Conservation (phyloP, 1,140 invertebrate species). For the Drosophila paulistorum region DNA sequence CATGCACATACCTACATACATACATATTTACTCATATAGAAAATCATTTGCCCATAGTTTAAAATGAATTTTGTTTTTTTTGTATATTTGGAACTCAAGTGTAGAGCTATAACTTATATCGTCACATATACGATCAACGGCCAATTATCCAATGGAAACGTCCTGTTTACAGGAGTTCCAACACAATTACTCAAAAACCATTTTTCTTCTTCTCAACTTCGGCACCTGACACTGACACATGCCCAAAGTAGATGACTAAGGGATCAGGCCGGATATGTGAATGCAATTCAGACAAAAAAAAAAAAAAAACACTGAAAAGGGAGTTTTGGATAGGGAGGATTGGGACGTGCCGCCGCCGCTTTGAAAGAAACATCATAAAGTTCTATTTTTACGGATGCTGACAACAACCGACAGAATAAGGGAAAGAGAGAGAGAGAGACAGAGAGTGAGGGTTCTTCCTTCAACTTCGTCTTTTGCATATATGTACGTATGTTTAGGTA, state of each 20-base stretch:
- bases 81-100: constrained; percentile 5
- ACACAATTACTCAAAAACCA: constrained; percentile 32
- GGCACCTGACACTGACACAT: constrained; percentile 28
- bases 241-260: constrained; percentile 16
- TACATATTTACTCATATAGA: not conserved
- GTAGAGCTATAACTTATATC: constrained; percentile 37
- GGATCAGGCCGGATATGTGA: constrained; percentile 64
- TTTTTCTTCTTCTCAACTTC: constrained; percentile 13
- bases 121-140: constrained; percentile 42
- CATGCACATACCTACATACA: not conserved
- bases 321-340: constrained; percentile 30
- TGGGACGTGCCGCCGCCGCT: constrained; percentile 50
- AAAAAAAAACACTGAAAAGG: constrained; percentile 1
- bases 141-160: constrained; percentile 43
- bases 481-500: not conserved
- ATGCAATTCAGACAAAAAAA: constrained; percentile 29
- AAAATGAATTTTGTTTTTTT: not conserved
- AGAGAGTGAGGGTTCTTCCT: constrained; percentile 49
- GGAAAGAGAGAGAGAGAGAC: constrained; percentile 9
- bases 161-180: constrained; percentile 66
- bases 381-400: constrained; percentile 67
- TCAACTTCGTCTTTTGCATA: not conserved
- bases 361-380: constrained; percentile 68
- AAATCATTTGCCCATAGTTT: constrained; percentile 9
- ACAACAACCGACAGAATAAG: constrained; percentile 34